These are phyloP conservation scores for Lordiphosa collinella DNA, from an alignment of 1,140 invertebrate species.

Conservation along the genomic window DNA sequence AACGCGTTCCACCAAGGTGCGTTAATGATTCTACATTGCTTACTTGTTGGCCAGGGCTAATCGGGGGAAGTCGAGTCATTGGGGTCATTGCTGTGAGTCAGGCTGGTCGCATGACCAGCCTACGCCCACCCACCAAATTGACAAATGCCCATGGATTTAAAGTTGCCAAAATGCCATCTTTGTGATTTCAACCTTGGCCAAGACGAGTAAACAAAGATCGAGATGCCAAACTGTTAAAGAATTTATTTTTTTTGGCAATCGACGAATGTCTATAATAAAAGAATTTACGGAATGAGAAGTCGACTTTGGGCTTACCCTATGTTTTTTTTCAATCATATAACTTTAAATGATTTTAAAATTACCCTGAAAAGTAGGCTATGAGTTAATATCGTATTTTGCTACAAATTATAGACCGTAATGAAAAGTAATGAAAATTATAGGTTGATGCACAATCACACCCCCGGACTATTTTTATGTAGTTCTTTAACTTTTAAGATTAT, in stretches of 20 bases:
- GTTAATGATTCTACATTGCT: constrained; percentile 3
- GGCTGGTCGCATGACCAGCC: constrained; percentile 41
- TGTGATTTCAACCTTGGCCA: constrained; percentile 11
- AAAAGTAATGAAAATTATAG: too few relatives aligned
- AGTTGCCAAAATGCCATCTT: constrained; percentile 50
- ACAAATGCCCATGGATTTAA: constrained; percentile 70
- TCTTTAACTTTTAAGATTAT: too few relatives aligned
- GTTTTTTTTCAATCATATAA: too few relatives aligned
- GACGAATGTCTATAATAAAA: too few relatives aligned
- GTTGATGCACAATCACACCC: too few relatives aligned
- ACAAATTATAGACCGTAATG: too few relatives aligned
- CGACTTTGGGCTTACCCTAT: too few relatives aligned
- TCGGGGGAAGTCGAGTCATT: constrained; percentile 17
- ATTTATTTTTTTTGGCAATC: neutral
- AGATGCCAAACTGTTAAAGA: constrained; percentile 9
- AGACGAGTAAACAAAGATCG: constrained; percentile 10
- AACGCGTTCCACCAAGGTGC: constrained; percentile 73
- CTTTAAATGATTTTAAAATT: too few relatives aligned
- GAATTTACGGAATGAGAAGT: too few relatives aligned
- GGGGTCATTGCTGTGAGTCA: constrained; percentile 3
- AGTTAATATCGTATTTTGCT: too few relatives aligned
- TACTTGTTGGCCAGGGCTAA: neutral
- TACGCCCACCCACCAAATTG: constrained; percentile 53
- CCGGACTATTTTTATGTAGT: too few relatives aligned
- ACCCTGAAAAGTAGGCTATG: too few relatives aligned